Evolutionary conservation across 1,140 invertebrate species (phyloP).

Genomic region (Drosophila arawakana): DNA sequence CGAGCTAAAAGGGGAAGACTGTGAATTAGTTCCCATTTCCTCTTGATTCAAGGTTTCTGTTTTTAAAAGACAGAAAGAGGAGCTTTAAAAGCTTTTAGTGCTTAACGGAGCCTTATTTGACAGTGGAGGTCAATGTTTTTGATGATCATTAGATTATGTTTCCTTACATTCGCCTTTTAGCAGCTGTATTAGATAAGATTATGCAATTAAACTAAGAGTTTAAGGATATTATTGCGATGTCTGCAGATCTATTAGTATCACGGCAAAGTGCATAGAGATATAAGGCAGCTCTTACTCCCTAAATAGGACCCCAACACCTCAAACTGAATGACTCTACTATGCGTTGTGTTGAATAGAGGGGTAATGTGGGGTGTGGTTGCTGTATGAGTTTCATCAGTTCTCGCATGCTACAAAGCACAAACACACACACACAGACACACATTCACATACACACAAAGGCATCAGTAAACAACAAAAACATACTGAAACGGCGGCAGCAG

Average conservation of each 20-base stretch:
- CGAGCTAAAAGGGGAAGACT: too few species aligned
- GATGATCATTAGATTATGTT: too few species aligned
- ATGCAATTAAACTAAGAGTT: too few species aligned
- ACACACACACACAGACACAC: conserved; percentile 30
- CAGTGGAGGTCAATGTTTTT: too few species aligned
- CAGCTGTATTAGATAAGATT: too few species aligned
- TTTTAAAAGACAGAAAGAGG: too few species aligned
- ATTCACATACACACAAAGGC: conserved; percentile 7
- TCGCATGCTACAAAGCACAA: conserved; percentile 19
- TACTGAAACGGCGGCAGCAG: conserved; percentile 48
- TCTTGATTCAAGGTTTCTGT: too few species aligned
- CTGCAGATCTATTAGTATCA: not conserved
- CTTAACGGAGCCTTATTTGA: too few species aligned
- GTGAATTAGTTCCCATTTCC: too few species aligned
- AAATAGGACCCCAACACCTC: conserved; percentile 17
- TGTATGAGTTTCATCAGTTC: conserved; percentile 43
- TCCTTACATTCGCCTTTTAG: too few species aligned
- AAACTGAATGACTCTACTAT: not conserved
- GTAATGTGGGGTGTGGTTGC: conserved; percentile 16
- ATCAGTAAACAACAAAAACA: conserved; percentile 41
- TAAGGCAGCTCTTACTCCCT: not conserved
- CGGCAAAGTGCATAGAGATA: not conserved
- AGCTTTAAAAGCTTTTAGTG: too few species aligned
- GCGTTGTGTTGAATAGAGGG: not conserved
- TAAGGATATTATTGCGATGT: too few species aligned